phyloP scores from a whole-genome alignment of 1,140 invertebrate genomes.

The Polypedilum vanderplanki region DNA sequence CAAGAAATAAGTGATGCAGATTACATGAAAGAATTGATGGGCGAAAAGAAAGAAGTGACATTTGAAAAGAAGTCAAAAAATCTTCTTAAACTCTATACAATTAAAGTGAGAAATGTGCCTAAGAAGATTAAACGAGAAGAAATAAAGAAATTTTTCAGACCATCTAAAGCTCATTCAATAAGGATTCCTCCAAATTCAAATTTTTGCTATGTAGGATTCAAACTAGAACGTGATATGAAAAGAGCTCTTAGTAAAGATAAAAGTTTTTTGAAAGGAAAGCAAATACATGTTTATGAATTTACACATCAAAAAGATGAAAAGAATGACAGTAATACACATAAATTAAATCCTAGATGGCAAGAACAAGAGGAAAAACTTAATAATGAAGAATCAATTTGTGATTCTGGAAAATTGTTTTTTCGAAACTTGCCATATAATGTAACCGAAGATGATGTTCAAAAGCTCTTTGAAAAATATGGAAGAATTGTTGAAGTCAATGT shows the following conservation, averaged over 20 bases:
- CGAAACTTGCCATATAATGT: slow-evolving; percentile 86
- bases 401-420: slow-evolving; percentile 90
- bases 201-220: slow-evolving; percentile 88
- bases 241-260: slow-evolving; percentile 80
- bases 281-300: slow-evolving; percentile 57
- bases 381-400: slow-evolving; percentile 74
- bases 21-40: slow-evolving; percentile 57
- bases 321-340: slow-evolving; percentile 36
- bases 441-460: slow-evolving; percentile 80
- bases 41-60: slow-evolving; percentile 41
- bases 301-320: slow-evolving; percentile 49
- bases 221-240: slow-evolving; percentile 70
- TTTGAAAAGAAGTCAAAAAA: slow-evolving; percentile 45
- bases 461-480: slow-evolving; percentile 82
- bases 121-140: slow-evolving; percentile 42
- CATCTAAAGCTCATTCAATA: slow-evolving; percentile 69
- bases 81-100: slow-evolving; percentile 49
- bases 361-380: slow-evolving; percentile 61
- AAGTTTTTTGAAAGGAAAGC: slow-evolving; percentile 71
- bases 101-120: slow-evolving; percentile 42
- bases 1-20: slow-evolving; percentile 66
- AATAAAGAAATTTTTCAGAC: slow-evolving; percentile 66
- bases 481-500: slow-evolving; percentile 81
- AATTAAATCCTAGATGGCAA: slow-evolving; percentile 53
- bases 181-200: slow-evolving; percentile 69